phyloP scores from a whole-genome alignment of 2,113 vertebrate species.

The Vidua macroura region DNA sequence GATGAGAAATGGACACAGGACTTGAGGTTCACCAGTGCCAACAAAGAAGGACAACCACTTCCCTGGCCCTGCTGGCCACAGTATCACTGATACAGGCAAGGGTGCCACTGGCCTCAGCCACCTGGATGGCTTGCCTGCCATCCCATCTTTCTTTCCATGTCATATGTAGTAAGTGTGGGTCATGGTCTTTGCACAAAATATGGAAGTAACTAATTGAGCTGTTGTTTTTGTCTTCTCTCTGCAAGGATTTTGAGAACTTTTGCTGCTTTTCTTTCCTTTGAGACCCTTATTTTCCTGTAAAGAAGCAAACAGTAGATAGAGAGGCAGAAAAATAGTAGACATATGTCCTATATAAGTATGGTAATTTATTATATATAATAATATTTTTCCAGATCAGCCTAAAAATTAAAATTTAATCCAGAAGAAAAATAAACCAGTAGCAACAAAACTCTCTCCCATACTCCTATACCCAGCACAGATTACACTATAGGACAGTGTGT shows the following conservation, averaged over 20 bases:
- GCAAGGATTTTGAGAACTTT: not conserved
- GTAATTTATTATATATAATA: not conserved
- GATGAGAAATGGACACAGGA: no score
- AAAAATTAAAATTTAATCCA: not conserved
- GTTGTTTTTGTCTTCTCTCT: not conserved
- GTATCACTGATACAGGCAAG: not conserved
- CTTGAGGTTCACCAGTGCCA: fast-evolving
- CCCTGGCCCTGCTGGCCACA: not conserved
- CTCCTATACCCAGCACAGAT: not conserved
- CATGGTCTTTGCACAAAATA: not conserved
- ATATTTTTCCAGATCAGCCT: not conserved
- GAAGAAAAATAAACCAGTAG: not conserved
- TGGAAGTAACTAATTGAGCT: not conserved
- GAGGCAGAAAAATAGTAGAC: not conserved
- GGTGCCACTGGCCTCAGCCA: not conserved
- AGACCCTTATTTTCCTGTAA: not conserved
- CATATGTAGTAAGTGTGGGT: not conserved
- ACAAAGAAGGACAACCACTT: not conserved
- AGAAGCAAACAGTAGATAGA: not conserved
- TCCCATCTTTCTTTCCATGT: not conserved
- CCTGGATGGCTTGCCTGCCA: not conserved
- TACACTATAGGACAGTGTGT: not conserved
- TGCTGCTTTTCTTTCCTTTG: not conserved
- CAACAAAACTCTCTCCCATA: not conserved
- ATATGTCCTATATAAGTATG: not conserved